Base-by-base conservation (phyloP, 2,797 vertebrate species). In the Otolemur crassicaudatus region DNA sequence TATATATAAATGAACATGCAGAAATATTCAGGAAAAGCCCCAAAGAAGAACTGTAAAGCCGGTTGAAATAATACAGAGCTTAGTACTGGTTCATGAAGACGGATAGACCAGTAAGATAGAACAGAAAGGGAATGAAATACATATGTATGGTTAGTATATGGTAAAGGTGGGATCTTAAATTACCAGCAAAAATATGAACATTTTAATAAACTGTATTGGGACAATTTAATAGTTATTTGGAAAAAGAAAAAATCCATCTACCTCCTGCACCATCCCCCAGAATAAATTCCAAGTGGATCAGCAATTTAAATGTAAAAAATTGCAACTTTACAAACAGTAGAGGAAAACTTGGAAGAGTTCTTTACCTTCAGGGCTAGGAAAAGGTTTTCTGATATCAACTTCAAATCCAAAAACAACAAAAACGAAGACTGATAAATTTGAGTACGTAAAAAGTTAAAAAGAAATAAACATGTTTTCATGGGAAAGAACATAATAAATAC, bases 301-400 rank as follows among this genome's bases (percentile, higher is more conserved):
- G 40, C 27, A 43, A 70, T 95, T 29, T 56, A 95, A 76, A 77
- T 23, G n/a, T 23, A 88, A 92, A 90, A 90, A 43, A 14, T 40
- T 69, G 27, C 76, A 82, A 92, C 53, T 23, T 53, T 60, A 37
- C 7, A 53, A 65, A 63, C 76, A 67, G 29, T 87, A 40, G 37
- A 67, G 80, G 29, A 65, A 77, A 90, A 49, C 43, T 73, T 46
- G 37, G 40, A 81, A 81, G 25, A 81, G 70, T 12, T 34, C 23
- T 86, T 67, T 76, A n/a, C 69, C 4, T 58, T 46, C 13, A 34
- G 25, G 29, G 12, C 46, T 53, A 76, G 20, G 11, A 4, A 61
- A 49, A 60, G 5, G 27, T 70, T 92, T 87, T 83, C 61, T 76
- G 23, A 76, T 10, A 29, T n/a, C 53, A 19, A 82, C 27, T 92